phyloP scores from a whole-genome alignment of 2,113 vertebrate species.

The Apaloderma vittatum region DNA sequence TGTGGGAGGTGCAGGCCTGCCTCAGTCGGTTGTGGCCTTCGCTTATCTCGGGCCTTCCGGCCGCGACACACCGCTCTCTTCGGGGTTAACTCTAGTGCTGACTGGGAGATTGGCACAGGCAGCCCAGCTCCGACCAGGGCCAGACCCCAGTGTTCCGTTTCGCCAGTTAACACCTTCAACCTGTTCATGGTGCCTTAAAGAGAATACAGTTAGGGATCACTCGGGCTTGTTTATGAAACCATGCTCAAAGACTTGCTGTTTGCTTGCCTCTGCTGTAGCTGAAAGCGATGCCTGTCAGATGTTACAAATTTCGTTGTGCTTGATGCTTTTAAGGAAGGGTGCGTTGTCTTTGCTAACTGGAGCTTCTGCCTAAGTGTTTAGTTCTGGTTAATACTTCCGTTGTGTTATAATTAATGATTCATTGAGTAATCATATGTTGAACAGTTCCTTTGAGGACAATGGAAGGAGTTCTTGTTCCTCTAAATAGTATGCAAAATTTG shows the following conservation, averaged over 20 bases:
- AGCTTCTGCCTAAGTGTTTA: background rate
- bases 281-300: accelerated
- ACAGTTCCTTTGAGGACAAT: background rate
- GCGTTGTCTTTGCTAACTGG: background rate
- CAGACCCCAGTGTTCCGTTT: accelerated
- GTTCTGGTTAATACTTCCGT: background rate
- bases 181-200: accelerated
- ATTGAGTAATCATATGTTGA: background rate
- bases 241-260: background rate
- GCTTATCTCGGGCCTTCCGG: too few species aligned
- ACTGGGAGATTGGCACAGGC: too few species aligned
- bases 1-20: accelerated
- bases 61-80: accelerated
- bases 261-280: accelerated
- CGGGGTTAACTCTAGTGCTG: background rate
- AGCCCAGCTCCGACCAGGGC: accelerated
- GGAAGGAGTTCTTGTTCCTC: background rate
- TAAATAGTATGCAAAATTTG: background rate
- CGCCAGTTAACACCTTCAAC: accelerated
- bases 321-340: background rate
- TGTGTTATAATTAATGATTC: background rate
- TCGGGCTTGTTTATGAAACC: background rate
- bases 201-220: accelerated
- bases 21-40: accelerated
- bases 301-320: accelerated